Evolutionary conservation across 1,140 invertebrate species (phyloP), one percentile per base, ranked within the genome.

Genomic region (Myzus persicae): DNA sequence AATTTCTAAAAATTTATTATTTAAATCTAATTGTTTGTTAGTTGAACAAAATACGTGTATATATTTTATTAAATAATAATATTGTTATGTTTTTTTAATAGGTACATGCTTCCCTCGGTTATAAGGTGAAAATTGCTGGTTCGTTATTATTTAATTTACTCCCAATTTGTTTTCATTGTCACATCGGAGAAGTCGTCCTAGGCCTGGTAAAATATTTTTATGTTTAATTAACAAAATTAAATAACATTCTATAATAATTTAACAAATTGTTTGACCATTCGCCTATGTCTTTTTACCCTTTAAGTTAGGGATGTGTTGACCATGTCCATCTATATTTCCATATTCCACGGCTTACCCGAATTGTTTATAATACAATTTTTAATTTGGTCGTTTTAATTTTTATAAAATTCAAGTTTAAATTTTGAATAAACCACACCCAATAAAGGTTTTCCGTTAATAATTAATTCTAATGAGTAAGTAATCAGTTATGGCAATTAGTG

Each of bases 41-140:
- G 1, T 67, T 9, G 7, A 40, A n/a, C 5, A 20, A 4, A 9
- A 42, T 54, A 90, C 14, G 3, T 18, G 6, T n/a, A 7, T 46
- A 18, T n/a, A 31, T 46, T 31, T 44, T 85, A 46, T 14, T 22
- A n/a, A 20, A n/a, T 22, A 44, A 87, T 90, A 51, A 90, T 90
- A 90, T 54, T 40, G 9, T 18, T 40, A 26, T 51, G 8, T 51
- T 36, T 90, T 31, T 90, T 38, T 40, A 59, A 26, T 42, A 91
- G 90, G 26, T 81, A n/a, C 6, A 81, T 22, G 59, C 59, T 36
- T 81, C 90, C n/a, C 7, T 76, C 22, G 59, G 59, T 11, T 91
- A 91, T 81, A 67, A 76, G n/a, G 18, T 81, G 2, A 91, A 91
- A 91, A 31, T 67, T 46, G 20, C 36, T 24, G 90, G 59, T 44